Evolutionary conservation across 2,888 invertebrate genomes (phyloP), one percentile per base, ranked within the genome.

Genomic region (Vannuccia rotundouncinata): DNA sequence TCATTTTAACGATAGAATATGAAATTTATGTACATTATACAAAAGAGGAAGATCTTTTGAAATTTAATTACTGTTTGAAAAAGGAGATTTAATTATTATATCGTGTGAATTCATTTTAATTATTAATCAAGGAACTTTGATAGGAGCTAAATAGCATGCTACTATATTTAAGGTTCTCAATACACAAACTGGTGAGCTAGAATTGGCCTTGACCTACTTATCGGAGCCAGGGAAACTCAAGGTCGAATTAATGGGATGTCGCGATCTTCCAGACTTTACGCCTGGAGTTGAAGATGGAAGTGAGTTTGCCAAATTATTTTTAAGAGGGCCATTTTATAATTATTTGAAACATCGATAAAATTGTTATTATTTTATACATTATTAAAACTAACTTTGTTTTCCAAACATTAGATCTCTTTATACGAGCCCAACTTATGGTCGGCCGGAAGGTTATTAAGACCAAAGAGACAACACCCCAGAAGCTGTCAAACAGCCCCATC

Each of bases 201-300:
- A 84, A 78, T 77, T 86, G 27, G 84, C 85, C 17, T 81, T 85
- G 10, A 83, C 83, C 45, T 85, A 86, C 81, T 75, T 84, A n/a
- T 85, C 85, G 0, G 82, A 83, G 59, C 76, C 83, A 25, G 85
- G 85, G 59, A 84, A 85, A 81, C 81, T 86, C 59, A 86, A 85
- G 80, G 82, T 85, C 1, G 82, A 83, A 17, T 81, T 86, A 1
- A 82, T 84, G 17, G 82, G 82, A n/a, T 75, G 75, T 22, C 29
- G 22, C 2, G 75, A 75, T 75, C 31, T 75, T 25, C 30, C 29
- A 2, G 75, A 75, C 17, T 75, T 75, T 28, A 27, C 75, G 22
- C 66, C 66, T 2, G 66, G 66, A 22, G 22, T 66, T 22, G 10
- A 66, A 66, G 66, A 66, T 22, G 66, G 66, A 5, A 13, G 66